These are phyloP conservation scores for Aleadryas rufinucha DNA, from an alignment of 2,113 vertebrate genomes.

Conservation along the genomic window DNA sequence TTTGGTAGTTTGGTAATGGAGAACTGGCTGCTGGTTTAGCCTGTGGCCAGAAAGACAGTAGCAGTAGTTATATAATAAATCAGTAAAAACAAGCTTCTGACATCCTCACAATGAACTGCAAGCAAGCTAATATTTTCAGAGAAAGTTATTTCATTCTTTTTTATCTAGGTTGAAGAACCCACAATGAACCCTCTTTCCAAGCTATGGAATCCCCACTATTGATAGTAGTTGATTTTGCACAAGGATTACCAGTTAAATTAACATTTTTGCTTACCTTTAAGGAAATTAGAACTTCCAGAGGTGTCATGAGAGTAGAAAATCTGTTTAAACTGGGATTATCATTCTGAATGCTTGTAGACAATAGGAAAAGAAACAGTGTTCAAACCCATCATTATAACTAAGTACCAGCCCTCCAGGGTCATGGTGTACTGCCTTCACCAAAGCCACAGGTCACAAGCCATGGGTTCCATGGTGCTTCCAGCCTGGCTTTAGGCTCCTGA, in stretches of 20 bases:
- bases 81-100: not conserved
- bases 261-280: not conserved
- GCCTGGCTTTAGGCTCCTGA: not conserved
- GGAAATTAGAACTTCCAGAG: not conserved
- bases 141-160: not conserved
- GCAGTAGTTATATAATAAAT: not conserved
- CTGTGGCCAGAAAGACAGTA: not conserved
- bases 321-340: not conserved
- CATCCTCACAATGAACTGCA: not conserved
- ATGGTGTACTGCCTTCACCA: not conserved
- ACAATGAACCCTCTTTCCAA: not conserved
- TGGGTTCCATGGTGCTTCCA: not conserved
- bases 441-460: not conserved
- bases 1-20: not conserved
- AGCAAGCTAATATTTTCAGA: not conserved
- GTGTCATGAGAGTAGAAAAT: not conserved
- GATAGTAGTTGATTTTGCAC: not conserved
- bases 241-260: not conserved
- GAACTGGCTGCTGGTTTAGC: not conserved
- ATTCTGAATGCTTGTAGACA: not conserved
- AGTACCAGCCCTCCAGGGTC: not conserved
- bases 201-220: not conserved
- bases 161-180: not conserved
- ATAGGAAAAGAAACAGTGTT: not conserved
- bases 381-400: not conserved